Conservation (phyloP, 2,797 vertebrate genomes). For the Chiloscyllium punctatum region DNA sequence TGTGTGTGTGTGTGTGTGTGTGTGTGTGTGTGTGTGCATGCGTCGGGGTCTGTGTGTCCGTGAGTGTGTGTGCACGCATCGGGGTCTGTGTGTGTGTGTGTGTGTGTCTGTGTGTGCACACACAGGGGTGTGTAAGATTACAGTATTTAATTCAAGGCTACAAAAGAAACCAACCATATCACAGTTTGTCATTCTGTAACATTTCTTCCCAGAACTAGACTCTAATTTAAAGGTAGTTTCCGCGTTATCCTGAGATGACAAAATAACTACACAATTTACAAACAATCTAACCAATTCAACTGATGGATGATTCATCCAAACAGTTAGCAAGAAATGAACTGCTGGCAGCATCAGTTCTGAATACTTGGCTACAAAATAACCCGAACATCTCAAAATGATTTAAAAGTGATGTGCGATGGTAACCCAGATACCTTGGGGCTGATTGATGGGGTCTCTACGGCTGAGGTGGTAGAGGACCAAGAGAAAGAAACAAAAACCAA, state of each 20-base stretch:
- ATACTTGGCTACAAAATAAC: not conserved
- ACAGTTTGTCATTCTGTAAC: not conserved
- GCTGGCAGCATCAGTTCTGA: not conserved
- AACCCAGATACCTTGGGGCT: not conserved
- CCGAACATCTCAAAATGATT: not conserved
- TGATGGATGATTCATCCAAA: not conserved
- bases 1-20: too few species aligned
- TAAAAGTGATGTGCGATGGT: not conserved
- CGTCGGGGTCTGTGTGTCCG: too few species aligned
- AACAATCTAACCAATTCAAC: not conserved
- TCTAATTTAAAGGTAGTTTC: not conserved
- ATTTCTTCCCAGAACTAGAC: not conserved
- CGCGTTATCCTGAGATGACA: not conserved
- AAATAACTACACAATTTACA: not conserved
- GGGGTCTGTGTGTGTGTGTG: too few species aligned
- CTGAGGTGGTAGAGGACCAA: too few species aligned
- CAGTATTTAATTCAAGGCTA: not conserved
- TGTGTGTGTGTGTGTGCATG: too few species aligned
- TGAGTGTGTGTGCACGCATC: too few species aligned
- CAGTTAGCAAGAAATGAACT: not conserved
- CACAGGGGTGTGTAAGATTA: not conserved
- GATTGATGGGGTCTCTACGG: not conserved
- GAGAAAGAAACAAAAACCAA: too few species aligned
- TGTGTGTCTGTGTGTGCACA: too few species aligned
- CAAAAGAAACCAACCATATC: not conserved